Percentiles rank a stretch among this genome's conserved stretches.
Evolutionary conservation across 2,888 invertebrate species (phyloP).

Genomic region (Ochropacha duplaris): DNA sequence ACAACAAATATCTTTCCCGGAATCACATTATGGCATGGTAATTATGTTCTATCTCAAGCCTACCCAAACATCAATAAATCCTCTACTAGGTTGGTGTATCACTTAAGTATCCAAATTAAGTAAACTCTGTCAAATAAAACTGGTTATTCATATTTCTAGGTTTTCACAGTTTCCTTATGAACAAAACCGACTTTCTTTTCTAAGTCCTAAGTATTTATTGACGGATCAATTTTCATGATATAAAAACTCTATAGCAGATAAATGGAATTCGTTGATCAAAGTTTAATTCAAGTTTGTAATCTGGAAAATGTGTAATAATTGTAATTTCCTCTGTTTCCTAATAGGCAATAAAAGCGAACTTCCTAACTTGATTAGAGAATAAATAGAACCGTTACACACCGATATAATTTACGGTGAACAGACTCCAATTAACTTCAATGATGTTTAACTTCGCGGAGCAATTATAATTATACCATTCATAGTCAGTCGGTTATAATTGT

Average conservation of each 20-base stretch:
- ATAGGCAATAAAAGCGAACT: not conserved
- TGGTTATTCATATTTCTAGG: no score
- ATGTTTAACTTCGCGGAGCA: not conserved
- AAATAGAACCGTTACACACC: not conserved
- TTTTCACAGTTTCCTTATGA: no score
- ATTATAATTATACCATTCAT: not conserved
- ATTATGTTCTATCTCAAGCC: no score
- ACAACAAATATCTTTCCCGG: no score
- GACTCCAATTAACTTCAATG: not conserved
- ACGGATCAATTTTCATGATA: no score
- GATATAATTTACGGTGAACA: constrained; percentile 1
- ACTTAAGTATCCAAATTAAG: no score
- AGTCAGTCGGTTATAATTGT: not conserved
- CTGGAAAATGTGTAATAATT: not conserved
- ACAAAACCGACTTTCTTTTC: no score
- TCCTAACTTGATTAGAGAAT: not conserved
- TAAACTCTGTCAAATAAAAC: no score
- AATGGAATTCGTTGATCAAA: not conserved
- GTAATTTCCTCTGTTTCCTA: not conserved
- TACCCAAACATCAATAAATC: no score
- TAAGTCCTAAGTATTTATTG: no score
- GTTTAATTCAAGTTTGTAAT: not conserved
- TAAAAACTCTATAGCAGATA: not conserved
- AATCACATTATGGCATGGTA: no score
- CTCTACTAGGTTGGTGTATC: no score